Base-by-base conservation (phyloP, 2,113 vertebrate genomes). In the Pithys albifrons region DNA sequence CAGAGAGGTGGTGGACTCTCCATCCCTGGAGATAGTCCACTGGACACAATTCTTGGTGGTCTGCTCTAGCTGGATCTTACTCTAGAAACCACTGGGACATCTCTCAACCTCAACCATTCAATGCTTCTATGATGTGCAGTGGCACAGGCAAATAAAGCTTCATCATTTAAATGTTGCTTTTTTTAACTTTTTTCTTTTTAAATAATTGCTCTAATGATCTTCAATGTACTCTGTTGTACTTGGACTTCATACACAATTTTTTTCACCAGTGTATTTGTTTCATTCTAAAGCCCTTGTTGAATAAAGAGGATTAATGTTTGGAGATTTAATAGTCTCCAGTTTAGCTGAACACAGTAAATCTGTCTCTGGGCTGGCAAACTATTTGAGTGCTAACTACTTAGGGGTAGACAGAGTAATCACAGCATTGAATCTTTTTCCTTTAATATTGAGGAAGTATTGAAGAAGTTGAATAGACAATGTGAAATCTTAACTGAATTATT, bases 321-420 rank as follows among this genome's bases (percentile, higher is more conserved):
- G 77, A 28, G 20, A 75, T 93, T 95, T 89, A 65, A 85, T 74
- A 74, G 66, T 80, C 66, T 88, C 39, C 13, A 73, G 57, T 84
- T 95, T 48, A 95, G 79, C 82, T 87, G 75, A 95, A 93, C 83
- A 95, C 73, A 52, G 25, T 91, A 85, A 74, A 91, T 91, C 24
- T 87, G 41, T 92, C 33, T 92, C 46, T 84, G 46, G 43, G 20
- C 49, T 89, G 93, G 73, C 35, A 66, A 84, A 82, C 29, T 65
- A 19, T 62, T 94, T 19, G 9, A 62, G 67, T 84, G 16, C 20
- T 73, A 89, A 23, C 33, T 84, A 5, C 90, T 93, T 73, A 16
- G 4, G 12, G 6, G 75, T 37, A 54, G 70, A 83, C 17, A 55
- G 49, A 46, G 46, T 23, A 20, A 77, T 58, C 18, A 29, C 28